Evolutionary conservation across 2,888 invertebrate species (phyloP).

Genomic region (Leucoptera coffeella): DNA sequence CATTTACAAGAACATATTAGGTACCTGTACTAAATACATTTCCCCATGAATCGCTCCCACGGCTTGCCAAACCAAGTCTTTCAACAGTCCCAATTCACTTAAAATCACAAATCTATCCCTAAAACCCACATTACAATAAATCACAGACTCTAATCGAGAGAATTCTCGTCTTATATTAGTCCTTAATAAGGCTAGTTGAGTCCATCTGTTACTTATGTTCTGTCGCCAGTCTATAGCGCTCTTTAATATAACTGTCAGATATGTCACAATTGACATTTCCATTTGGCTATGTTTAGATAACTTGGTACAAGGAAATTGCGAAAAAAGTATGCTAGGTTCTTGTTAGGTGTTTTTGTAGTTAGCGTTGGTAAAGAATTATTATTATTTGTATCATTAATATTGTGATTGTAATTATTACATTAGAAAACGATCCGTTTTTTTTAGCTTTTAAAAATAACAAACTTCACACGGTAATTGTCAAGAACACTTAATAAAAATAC

Average conservation of each 20-base stretch:
- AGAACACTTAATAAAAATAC: no score
- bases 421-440: no score
- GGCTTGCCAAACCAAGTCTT: conserved; percentile 25
- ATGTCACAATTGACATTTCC: no score
- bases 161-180: conserved; percentile 17
- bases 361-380: no score
- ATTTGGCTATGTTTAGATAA: no score
- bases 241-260: conserved; percentile 12
- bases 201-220: conserved; percentile 21
- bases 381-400: no score
- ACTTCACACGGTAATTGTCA: no score
- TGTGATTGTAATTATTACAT: no score
- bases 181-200: conserved; percentile 22
- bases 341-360: no score
- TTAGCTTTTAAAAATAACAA: no score
- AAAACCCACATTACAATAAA: conserved; percentile 11
- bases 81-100: conserved; percentile 17
- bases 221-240: conserved; percentile 12
- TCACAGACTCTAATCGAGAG: conserved; percentile 15
- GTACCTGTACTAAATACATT: conserved; percentile 8
- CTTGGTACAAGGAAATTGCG: no score
- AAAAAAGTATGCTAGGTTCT: no score
- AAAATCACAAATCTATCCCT: conserved; percentile 13
- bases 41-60: conserved; percentile 27
- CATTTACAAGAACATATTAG: conserved; percentile 2